phyloP scores from a whole-genome alignment of 2,888 invertebrate species.

The Cerastis leucographa region DNA sequence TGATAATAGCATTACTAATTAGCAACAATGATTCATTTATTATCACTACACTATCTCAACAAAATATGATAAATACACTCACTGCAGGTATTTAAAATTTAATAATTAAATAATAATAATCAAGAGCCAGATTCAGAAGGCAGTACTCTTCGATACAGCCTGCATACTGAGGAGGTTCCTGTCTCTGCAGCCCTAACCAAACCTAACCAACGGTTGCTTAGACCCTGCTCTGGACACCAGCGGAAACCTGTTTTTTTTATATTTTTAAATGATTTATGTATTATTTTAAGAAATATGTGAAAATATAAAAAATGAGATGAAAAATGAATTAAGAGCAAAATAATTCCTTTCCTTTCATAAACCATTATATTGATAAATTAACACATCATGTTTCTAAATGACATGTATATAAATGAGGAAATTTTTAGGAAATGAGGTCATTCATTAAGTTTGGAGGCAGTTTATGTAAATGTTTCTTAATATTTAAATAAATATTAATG shows the following conservation, averaged over 20 bases:
- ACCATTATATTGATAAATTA: neutral
- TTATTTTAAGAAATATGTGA: too few species aligned
- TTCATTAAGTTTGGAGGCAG: slow-evolving; percentile 35
- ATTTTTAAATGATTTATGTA: too few species aligned
- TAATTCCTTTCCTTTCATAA: neutral
- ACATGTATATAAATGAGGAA: slow-evolving; percentile 17
- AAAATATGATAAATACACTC: slow-evolving; percentile 13
- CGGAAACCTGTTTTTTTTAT: too few species aligned
- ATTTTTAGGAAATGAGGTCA: slow-evolving; percentile 46
- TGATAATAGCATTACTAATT: slow-evolving; percentile 39
- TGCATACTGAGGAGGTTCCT: too few species aligned
- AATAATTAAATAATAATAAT: neutral
- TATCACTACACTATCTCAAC: slow-evolving; percentile 21
- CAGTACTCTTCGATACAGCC: too few species aligned
- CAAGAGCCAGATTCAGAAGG: too few species aligned
- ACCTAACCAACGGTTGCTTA: too few species aligned
- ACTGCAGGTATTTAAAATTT: neutral
- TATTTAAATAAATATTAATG: slow-evolving; percentile 36
- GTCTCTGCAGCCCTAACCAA: too few species aligned
- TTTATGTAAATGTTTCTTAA: slow-evolving; percentile 34
- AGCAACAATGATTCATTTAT: slow-evolving; percentile 38
- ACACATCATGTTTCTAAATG: slow-evolving; percentile 3
- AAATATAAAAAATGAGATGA: too few species aligned
- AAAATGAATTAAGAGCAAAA: too few species aligned
- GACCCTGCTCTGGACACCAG: too few species aligned